Conservation (phyloP, 2,797 vertebrate genomes). For the Chrosomus eos region DNA sequence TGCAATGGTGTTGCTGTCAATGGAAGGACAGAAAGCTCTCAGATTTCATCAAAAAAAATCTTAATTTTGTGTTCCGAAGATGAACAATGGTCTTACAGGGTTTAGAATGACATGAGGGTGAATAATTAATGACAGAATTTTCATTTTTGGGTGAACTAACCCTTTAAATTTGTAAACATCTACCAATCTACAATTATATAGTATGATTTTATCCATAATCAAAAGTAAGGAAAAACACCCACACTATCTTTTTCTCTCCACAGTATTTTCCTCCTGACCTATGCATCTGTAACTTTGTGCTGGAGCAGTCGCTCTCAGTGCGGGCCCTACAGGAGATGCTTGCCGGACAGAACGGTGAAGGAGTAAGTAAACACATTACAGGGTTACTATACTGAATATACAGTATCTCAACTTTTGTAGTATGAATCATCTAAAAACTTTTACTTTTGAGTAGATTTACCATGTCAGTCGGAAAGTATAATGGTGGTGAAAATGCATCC, state of each 20-base stretch:
- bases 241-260: conserved; percentile 46
- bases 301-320: conserved; percentile 97
- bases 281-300: conserved; percentile 94
- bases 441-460: background rate
- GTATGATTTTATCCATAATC: background rate
- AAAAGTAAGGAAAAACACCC: background rate
- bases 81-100: too few species aligned
- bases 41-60: too few species aligned
- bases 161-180: background rate
- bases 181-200: background rate
- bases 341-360: conserved; percentile 86
- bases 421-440: background rate
- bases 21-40: too few species aligned
- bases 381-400: background rate
- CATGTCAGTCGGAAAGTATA: background rate
- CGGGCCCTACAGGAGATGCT: conserved; percentile 98
- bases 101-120: too few species aligned
- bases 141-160: too few species aligned
- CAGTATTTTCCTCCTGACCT: conserved; percentile 97
- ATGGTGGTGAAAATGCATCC: background rate
- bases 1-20: too few species aligned
- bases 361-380: conserved; percentile 81
- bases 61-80: too few species aligned
- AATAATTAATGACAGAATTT: too few species aligned
- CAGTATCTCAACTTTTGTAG: background rate